Evolutionary conservation across 2,113 vertebrate genomes (phyloP).

Genomic region (Lampris megalopsis): DNA sequence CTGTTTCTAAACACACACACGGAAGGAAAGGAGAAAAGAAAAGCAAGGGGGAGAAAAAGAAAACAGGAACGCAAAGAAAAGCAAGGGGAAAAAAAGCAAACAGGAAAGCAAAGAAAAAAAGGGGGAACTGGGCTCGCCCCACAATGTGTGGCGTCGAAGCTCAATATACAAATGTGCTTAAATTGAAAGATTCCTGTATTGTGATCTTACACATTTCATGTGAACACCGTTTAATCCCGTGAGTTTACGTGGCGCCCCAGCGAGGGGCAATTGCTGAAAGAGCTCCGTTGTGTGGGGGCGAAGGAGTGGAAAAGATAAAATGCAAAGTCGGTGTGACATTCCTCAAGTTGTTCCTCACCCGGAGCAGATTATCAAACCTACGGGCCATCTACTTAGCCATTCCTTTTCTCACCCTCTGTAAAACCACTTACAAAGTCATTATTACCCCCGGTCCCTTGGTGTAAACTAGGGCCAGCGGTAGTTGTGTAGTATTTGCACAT

Average conservation of each 20-base stretch:
- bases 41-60: neutral
- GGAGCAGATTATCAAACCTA: constrained; percentile 51
- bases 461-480: no score
- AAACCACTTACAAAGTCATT: constrained; percentile 36
- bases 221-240: constrained; percentile 60
- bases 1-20: constrained; percentile 66
- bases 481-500: no score
- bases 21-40: constrained; percentile 15
- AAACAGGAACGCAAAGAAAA: constrained; percentile 7
- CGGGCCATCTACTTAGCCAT: constrained; percentile 33
- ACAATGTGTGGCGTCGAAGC: constrained; percentile 58
- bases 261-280: constrained; percentile 22
- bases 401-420: constrained; percentile 31
- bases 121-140: constrained; percentile 8
- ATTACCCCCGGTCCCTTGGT: constrained; percentile 2
- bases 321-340: constrained; percentile 62
- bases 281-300: constrained; percentile 13
- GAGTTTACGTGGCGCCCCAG: constrained; percentile 54
- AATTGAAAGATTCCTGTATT: constrained; percentile 42
- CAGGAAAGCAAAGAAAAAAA: constrained; percentile 21
- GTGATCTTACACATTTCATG: constrained; percentile 34
- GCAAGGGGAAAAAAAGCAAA: constrained; percentile 18
- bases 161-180: constrained; percentile 45
- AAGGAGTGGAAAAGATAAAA: constrained; percentile 57
- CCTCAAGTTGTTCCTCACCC: constrained; percentile 58